Base-by-base conservation (phyloP, 2,113 vertebrate genomes). In the Callithrix jacchus region DNA sequence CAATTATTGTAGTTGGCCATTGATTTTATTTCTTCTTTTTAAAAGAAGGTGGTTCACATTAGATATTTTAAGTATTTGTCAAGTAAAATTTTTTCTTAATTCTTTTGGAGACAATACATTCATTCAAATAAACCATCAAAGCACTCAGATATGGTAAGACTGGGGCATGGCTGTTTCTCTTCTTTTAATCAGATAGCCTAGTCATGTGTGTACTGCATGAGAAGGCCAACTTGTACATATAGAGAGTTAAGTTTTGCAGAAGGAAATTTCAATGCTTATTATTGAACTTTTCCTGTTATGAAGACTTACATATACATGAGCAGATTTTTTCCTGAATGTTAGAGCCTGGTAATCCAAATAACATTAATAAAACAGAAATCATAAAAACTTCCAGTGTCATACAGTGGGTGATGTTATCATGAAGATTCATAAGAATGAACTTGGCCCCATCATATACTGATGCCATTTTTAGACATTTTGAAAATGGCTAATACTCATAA, bases 11-110 rank as follows among this genome's bases (percentile, higher is more conserved):
- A 81, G 2, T 61, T 61, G 79, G 23, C 25, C 54, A 87, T 54
- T 86, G 20, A 79, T 92, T 97, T 92, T 84, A 90, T 47, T 93
- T 91, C 45, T 84, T 92, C 56, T 64, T 1, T 79, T 80, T 79
- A 42, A 83, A 89, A 88, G 61, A 82, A 66, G 12, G 42, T 91
- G 35, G 37, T 68, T 97, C 20, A 13, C 66, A 68, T 84, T 49
- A 91, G 23, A 82, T 93, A 16, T 79, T 76, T 14, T 64, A 73
- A 58, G 30, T 23, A 40, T 42, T 84, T 83, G 12, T 88, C 58
- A 95, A 83, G 35, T 56, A 71, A 10, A 23, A 64, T 58, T 87
- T 87, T 91, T 45, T 32, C 70, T 56, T 42, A 81, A 73, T 87
- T 87, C 86, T 70, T 83, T 54, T 32, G 16, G 40, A 37, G 27